These are phyloP conservation scores for Parasteatoda tepidariorum DNA, from an alignment of 1,140 invertebrate genomes.

Conservation along the genomic window DNA sequence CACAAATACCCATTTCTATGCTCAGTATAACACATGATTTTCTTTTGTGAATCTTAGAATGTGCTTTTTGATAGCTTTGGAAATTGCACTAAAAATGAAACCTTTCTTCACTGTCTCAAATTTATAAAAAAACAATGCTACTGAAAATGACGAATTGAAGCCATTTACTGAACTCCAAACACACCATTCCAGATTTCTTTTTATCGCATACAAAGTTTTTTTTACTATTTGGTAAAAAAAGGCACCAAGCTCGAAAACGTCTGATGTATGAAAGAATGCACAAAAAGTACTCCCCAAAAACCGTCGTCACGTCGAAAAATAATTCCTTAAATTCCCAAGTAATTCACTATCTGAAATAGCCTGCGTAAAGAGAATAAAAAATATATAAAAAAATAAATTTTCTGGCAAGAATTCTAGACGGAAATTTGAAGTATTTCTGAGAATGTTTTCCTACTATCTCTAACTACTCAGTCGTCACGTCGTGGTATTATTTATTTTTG, in stretches of 20 bases:
- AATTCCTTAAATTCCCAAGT: constrained; percentile 54
- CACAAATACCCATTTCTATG: no score
- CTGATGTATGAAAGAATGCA: not conserved
- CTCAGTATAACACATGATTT: no score
- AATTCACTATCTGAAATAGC: constrained; percentile 37
- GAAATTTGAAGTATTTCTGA: constrained; percentile 44
- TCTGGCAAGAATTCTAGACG: constrained; percentile 13
- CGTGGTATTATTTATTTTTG: constrained; percentile 33
- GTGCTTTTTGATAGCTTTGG: no score
- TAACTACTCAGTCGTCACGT: constrained; percentile 47
- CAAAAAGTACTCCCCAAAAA: constrained; percentile 22
- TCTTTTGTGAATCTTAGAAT: no score
- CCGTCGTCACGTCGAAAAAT: constrained; percentile 50
- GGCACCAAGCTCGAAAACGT: not conserved
- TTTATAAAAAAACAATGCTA: not conserved
- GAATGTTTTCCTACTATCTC: constrained; percentile 36
- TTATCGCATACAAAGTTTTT: not conserved
- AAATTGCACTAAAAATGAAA: no score
- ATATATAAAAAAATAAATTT: constrained; percentile 22
- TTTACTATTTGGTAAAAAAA: not conserved
- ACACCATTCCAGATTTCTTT: constrained; percentile 18
- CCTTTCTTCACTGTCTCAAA: no score
- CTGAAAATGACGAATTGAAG: not conserved
- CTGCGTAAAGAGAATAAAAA: not conserved
- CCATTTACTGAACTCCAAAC: not conserved